Evolutionary conservation across 2,888 invertebrate species (phyloP).

Genomic region (Theretra japonica): DNA sequence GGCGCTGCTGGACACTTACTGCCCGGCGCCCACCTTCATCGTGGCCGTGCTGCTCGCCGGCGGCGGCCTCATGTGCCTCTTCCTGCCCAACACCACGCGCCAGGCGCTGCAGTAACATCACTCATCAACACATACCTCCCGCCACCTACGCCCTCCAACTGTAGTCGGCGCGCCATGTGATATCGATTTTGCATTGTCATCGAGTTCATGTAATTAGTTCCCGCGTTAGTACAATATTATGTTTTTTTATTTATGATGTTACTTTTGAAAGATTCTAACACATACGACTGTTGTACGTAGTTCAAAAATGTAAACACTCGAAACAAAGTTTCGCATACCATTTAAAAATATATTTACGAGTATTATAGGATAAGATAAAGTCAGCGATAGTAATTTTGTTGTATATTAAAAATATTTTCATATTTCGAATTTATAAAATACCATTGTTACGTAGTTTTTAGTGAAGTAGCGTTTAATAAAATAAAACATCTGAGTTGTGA

Average conservation of each 20-base stretch:
- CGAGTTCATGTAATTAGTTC: constrained; percentile 44
- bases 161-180: constrained; percentile 46
- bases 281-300: constrained; percentile 60
- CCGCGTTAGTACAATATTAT: constrained; percentile 70
- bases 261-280: constrained; percentile 48
- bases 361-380: constrained; percentile 69
- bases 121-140: background rate
- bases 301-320: constrained; percentile 53
- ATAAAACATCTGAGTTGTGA: constrained; percentile 60
- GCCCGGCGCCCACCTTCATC: constrained; percentile 96
- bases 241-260: constrained; percentile 60
- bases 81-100: constrained; percentile 95
- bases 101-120: constrained; percentile 85
- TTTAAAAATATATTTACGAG: constrained; percentile 41
- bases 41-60: constrained; percentile 93
- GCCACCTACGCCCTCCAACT: background rate
- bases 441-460: constrained; percentile 79
- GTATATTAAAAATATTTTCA: constrained; percentile 70
- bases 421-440: constrained; percentile 79
- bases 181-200: constrained; percentile 52
- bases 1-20: constrained; percentile 92
- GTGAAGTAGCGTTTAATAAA: constrained; percentile 60
- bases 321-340: constrained; percentile 52
- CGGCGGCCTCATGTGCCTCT: constrained; percentile 94
- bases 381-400: constrained; percentile 60